Evolutionary conservation across 37 sponge, comb jelly and placozoan genomes (phyloP), one percentile per base, ranked within the genome.

Genomic region (Petrosia ficiformis): DNA sequence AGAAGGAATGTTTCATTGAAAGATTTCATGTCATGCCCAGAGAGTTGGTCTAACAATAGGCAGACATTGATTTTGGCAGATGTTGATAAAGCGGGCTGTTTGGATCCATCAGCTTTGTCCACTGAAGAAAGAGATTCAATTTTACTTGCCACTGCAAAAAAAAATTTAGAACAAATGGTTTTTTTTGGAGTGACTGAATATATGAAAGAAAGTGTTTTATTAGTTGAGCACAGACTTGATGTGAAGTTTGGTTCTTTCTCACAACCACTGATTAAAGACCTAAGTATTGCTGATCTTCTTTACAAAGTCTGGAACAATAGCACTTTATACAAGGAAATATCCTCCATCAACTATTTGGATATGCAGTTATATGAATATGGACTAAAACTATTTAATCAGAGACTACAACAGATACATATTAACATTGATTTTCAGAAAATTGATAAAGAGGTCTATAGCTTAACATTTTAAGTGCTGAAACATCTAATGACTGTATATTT

Each of bases 111-210:
- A 0, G 69, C 19, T 31, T 70, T 30, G 80, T 77, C 1, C 31
- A 29, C 16, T n/a, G n/a, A n/a, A n/a, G n/a, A n/a, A n/a, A n/a
- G n/a, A n/a, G n/a, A n/a, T n/a, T n/a, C n/a, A n/a, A 39, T 66
- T 4, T 25, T 89, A 14, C 68, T 93, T 40, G 41, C 70, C 35
- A 82, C 80, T 63, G 94, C 93, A 0, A 95, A 84, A 54, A 64
- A 67, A 39, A 95, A 92, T 68, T 67, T 93, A 0, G 30, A 41
- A 42, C 29, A 67, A 39, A 76, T 93, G 37, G 64, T 84, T 4
- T 90, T 81, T 59, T 93, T 93, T 83, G 94, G 84, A 6, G 41
- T 93, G 31, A 78, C 80, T 33, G 94, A 93, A 70, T 90, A 78
- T 65, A 79, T 72, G 44, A 29, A 48, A 5, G 94, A 93, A 38